phyloP scores from a whole-genome alignment of 2,888 invertebrate genomes.

The Ashinkailepas kermadecensis region DNA sequence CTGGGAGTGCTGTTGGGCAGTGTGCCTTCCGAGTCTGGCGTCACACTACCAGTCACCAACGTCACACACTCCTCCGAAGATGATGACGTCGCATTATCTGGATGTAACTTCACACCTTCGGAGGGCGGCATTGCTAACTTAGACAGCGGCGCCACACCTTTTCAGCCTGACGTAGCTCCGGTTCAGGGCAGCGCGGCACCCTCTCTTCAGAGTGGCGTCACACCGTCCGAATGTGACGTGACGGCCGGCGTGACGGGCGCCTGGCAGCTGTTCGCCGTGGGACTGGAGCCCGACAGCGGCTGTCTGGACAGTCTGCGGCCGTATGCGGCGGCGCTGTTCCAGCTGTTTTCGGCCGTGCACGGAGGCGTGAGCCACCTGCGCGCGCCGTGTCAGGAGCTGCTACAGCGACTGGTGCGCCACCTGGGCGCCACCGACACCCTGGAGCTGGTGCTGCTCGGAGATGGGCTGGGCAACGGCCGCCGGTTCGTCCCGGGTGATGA shows the following conservation, averaged over 20 bases:
- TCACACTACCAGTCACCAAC: neutral
- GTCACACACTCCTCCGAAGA: neutral
- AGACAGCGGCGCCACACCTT: too few relatives aligned
- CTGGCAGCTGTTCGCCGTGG: constrained; percentile 15
- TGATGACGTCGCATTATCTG: neutral
- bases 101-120: too few relatives aligned
- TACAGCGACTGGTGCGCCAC: neutral
- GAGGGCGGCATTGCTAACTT: too few relatives aligned
- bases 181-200: too few relatives aligned
- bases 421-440: neutral
- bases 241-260: neutral
- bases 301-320: neutral
- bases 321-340: neutral
- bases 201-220: too few relatives aligned
- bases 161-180: too few relatives aligned
- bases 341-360: neutral
- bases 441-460: neutral
- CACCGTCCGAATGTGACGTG: neutral
- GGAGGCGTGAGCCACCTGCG: neutral
- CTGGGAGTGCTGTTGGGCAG: neutral
- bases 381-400: constrained; percentile 9
- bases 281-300: neutral
- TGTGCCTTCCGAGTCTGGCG: neutral
- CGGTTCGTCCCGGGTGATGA: neutral
- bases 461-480: neutral